Evolutionary conservation across 2,113 vertebrate genomes (phyloP).

Genomic region (Neolamprologus devosi): DNA sequence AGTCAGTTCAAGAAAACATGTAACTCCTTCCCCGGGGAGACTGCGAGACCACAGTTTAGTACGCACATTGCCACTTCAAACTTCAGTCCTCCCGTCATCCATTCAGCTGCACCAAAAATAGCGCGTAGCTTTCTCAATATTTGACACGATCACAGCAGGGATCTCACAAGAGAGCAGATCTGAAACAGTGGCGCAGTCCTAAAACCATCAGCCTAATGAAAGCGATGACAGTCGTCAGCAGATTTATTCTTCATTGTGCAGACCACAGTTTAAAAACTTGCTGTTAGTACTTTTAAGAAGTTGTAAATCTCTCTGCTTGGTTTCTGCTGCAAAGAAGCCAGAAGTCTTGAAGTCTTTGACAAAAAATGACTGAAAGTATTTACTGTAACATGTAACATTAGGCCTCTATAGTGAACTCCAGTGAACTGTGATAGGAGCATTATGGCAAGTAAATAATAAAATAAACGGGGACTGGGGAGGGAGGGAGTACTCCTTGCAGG

Average conservation of each 20-base stretch:
- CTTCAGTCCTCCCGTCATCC: background rate
- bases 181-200: background rate
- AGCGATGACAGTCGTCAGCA: background rate
- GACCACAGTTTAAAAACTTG: background rate
- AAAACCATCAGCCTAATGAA: background rate
- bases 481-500: background rate
- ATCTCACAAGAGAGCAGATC: background rate
- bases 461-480: background rate
- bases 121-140: background rate
- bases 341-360: background rate
- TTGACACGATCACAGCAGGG: background rate
- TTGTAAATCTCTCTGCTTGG: slow-evolving; percentile 5
- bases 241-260: background rate
- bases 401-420: background rate
- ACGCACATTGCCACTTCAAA: background rate
- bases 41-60: background rate
- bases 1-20: background rate
- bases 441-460: slow-evolving; percentile 12
- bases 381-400: background rate
- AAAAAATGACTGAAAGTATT: background rate
- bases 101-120: background rate
- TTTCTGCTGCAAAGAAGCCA: background rate
- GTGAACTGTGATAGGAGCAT: background rate
- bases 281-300: background rate
- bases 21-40: background rate